These are phyloP conservation scores for Micrasema minimum DNA, from an alignment of 1,140 invertebrate genomes.

Conservation along the genomic window DNA sequence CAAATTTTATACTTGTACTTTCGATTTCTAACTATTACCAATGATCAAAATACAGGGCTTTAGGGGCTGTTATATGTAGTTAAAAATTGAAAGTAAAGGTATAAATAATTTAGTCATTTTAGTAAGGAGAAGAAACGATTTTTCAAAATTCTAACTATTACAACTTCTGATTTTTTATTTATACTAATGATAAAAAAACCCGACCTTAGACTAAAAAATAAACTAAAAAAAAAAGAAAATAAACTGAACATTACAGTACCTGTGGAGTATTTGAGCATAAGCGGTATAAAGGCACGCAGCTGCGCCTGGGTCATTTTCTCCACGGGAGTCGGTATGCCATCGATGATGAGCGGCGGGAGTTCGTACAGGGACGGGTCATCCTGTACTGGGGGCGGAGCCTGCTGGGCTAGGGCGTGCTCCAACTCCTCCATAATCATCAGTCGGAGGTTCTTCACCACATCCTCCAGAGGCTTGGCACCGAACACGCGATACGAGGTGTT, in stretches of 20 bases:
- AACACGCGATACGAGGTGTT: slow-evolving; percentile 96
- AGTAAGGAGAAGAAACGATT: too few species aligned
- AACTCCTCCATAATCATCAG: slow-evolving; percentile 94
- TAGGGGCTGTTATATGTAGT: too few species aligned
- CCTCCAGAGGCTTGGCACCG: slow-evolving; percentile 95
- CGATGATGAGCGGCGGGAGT: slow-evolving; percentile 94
- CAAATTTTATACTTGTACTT: too few species aligned
- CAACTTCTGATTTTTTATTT: too few species aligned
- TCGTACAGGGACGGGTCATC: slow-evolving; percentile 95
- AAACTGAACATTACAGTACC: slow-evolving; percentile 64
- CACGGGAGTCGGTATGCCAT: slow-evolving; percentile 96
- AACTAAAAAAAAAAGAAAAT: too few species aligned
- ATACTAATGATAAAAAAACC: too few species aligned
- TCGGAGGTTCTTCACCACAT: slow-evolving; percentile 92
- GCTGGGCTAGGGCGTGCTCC: slow-evolving; percentile 90
- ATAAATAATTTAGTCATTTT: too few species aligned
- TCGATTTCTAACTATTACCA: too few species aligned
- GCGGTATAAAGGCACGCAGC: slow-evolving; percentile 93
- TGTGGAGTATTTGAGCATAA: slow-evolving; percentile 98
- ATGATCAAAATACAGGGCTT: too few species aligned
- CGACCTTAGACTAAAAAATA: too few species aligned
- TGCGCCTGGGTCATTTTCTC: slow-evolving; percentile 99
- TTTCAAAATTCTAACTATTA: too few species aligned
- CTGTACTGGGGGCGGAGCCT: slow-evolving; percentile 90
- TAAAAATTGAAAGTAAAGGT: too few species aligned